Evolutionary conservation across 2,888 invertebrate genomes (phyloP).

Genomic region (Gymnoscelis rufifasciata): DNA sequence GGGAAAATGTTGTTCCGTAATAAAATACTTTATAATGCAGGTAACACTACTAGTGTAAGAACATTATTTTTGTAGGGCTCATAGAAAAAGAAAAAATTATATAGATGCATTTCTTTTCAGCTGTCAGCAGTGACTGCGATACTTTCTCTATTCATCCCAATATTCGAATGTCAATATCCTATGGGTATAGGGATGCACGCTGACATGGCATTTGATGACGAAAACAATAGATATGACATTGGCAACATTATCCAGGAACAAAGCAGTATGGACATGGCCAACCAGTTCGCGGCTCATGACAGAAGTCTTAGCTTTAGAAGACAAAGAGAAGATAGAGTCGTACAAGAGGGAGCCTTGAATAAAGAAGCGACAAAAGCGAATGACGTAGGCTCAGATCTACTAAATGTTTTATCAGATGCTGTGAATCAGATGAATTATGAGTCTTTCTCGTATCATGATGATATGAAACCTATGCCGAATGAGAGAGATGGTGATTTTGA

Average conservation of each 20-base stretch:
- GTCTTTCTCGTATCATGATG: slow-evolving; percentile 40
- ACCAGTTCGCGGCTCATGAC: neutral
- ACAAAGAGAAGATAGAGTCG: too few species aligned
- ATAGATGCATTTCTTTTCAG: slow-evolving; percentile 2
- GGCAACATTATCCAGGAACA: slow-evolving; percentile 37
- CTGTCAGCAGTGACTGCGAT: slow-evolving; percentile 3
- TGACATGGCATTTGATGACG: slow-evolving; percentile 49
- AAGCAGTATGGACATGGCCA: slow-evolving; percentile 22
- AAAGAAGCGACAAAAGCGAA: too few species aligned
- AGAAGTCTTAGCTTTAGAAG: neutral
- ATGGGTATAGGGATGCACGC: slow-evolving; percentile 35
- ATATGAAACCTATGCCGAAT: slow-evolving; percentile 16
- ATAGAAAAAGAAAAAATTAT: neutral
- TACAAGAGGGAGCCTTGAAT: too few species aligned
- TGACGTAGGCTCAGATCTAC: neutral
- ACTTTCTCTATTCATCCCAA: slow-evolving; percentile 19
- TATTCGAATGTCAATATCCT: slow-evolving; percentile 33
- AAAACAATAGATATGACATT: slow-evolving; percentile 56
- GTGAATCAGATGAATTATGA: slow-evolving; percentile 5
- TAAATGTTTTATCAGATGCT: slow-evolving; percentile 4
- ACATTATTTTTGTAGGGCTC: too few species aligned
- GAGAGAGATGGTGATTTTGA: slow-evolving; percentile 32
- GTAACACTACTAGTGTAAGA: too few species aligned
- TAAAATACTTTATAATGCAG: too few species aligned
- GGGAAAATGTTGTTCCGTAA: too few species aligned